These are phyloP conservation scores for Magallana ariakensis DNA, from an alignment of 1,140 invertebrate species.

Conservation along the genomic window DNA sequence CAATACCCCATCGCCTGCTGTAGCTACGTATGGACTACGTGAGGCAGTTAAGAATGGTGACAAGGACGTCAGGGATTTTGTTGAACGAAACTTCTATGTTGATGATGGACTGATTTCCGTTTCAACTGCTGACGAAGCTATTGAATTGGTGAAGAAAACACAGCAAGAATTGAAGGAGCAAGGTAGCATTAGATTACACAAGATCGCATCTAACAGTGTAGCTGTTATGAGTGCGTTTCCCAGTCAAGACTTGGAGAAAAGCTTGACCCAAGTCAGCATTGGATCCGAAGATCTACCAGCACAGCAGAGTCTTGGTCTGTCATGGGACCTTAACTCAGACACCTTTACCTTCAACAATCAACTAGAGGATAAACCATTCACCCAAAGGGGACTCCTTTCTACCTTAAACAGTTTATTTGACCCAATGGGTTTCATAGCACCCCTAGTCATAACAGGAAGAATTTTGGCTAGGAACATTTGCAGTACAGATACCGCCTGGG, in stretches of 20 bases:
- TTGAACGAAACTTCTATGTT: constrained; percentile 53
- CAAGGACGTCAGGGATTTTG: constrained; percentile 23
- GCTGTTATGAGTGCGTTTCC: constrained; percentile 47
- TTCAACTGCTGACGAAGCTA: constrained; percentile 5
- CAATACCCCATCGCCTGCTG: too few species aligned
- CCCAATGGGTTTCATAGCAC: constrained; percentile 58
- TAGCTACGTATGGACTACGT: too few species aligned
- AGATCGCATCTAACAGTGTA: constrained; percentile 45
- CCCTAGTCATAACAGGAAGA: constrained; percentile 55
- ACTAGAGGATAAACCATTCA: constrained; percentile 51
- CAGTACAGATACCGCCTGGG: constrained; percentile 47
- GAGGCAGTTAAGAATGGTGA: too few species aligned
- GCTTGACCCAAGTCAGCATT: constrained; percentile 42
- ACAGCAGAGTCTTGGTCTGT: constrained; percentile 51
- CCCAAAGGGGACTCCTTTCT: constrained; percentile 44
- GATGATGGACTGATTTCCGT: constrained; percentile 47
- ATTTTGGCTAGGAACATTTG: constrained; percentile 50
- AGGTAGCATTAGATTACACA: constrained; percentile 51
- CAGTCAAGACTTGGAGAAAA: constrained; percentile 39
- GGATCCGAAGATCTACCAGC: constrained; percentile 39
- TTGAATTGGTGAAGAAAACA: constrained; percentile 46
- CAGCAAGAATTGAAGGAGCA: constrained; percentile 22
- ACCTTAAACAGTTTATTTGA: constrained; percentile 41
- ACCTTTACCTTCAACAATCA: constrained; percentile 40
- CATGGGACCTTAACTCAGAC: constrained; percentile 53